Base-by-base conservation (phyloP, 2,113 vertebrate genomes). In the Cinclus cinclus region DNA sequence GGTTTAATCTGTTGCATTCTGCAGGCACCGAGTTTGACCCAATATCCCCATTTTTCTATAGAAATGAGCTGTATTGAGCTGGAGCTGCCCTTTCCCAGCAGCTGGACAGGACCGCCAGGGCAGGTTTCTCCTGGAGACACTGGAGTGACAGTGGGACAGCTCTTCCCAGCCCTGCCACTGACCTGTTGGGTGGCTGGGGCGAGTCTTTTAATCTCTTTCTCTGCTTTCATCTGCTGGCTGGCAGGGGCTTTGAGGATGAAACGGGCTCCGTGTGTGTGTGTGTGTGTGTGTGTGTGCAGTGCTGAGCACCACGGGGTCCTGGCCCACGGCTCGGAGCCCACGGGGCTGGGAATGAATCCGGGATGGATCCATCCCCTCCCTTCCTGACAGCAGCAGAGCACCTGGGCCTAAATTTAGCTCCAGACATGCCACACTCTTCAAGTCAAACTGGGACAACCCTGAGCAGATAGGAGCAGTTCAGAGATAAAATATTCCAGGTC, bases 401-500 rank as follows among this genome's bases (percentile, higher is more conserved):
- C 75, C 94, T 92, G 87, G 63, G 17, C 71, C 79, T 74, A 83
- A 92, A 90, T 93, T 92, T 83, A 94, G 63, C 81, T 81, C 11
- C 25, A 87, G 81, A 81, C 39, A 50, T 77, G 85, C 83, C 87
- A 90, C 47, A 3, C 49, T 80, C 87, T 31, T 84, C 86, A 35
- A 95, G 58, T 31, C 70, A 65, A 94, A 94, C 50, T 95, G 93
- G 95, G 94, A 46, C 93, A 75, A 1, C 4, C 64, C 74, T 10
- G 53, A 94, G 86, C 89, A 73, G 81, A 87, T 2, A 93, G 82
- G 80, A 94, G 81, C 65, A 33, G 33, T 16, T 75, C 73, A 37
- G 83, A 90, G 89, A 96, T 94, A 96, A 96, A 92, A 24, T 92
- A 96, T 96, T 95, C 96, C 94, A 94, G 95, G 92, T 87, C 70